Percentiles rank a stretch among this genome's conserved stretches.
Evolutionary conservation across 2,888 invertebrate genomes (phyloP).

Genomic region (Ochropacha duplaris): DNA sequence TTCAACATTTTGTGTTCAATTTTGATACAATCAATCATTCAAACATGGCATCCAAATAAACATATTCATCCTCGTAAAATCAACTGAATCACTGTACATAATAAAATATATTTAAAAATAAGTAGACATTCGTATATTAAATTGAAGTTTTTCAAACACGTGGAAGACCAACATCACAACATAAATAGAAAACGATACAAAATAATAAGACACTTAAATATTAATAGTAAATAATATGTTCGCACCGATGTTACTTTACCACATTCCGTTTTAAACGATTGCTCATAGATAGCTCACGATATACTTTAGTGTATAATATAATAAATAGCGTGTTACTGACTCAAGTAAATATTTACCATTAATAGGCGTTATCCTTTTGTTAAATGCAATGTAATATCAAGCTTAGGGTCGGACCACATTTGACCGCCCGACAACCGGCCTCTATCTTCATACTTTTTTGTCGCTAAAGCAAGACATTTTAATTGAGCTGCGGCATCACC

Average conservation of each 20-base stretch:
- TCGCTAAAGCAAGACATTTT: too few relatives aligned
- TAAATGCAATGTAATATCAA: background rate
- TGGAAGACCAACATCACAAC: constrained; percentile 83
- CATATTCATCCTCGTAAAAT: constrained; percentile 41
- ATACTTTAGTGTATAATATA: background rate
- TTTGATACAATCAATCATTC: constrained; percentile 33
- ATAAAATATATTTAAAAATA: constrained; percentile 59
- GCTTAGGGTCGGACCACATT: too few relatives aligned
- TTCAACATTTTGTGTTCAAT: constrained; percentile 34
- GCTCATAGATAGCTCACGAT: background rate
- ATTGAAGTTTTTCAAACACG: constrained; percentile 56
- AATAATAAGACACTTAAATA: constrained; percentile 54
- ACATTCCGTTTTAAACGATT: background rate
- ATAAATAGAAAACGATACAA: constrained; percentile 75
- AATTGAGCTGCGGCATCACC: too few relatives aligned
- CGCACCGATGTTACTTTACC: constrained; percentile 52
- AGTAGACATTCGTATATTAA: constrained; percentile 65
- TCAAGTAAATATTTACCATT: background rate
- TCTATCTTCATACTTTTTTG: too few relatives aligned
- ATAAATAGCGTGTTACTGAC: background rate
- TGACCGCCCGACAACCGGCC: too few relatives aligned
- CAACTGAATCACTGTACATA: constrained; percentile 61
- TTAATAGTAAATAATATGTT: constrained; percentile 40
- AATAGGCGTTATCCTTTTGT: background rate
- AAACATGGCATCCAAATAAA: constrained; percentile 49